Base-by-base conservation (phyloP, 2,113 vertebrate species). In the Pterocles burchelli region DNA sequence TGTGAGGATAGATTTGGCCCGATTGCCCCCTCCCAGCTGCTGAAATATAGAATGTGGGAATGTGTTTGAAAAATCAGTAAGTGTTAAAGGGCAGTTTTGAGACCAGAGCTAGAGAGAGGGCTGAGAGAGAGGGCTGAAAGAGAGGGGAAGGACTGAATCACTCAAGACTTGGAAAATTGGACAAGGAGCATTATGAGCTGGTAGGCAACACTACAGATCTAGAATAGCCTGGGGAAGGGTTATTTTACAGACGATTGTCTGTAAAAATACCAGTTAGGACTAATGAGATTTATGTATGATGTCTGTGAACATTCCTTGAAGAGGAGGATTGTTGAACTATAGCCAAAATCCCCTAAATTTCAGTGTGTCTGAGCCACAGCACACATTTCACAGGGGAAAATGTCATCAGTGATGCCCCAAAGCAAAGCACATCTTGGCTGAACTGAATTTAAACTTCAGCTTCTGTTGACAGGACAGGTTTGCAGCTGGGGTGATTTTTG, bases 101-200 rank as follows among this genome's bases (percentile, higher is more conserved):
- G 86, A 70, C 87, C 68, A 94, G 58, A 82, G 54, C 83, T 83
- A 78, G 85, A 90, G 63, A 58, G 86, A 88, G 75, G 41, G n/a
- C 68, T 89, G 79, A 94, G 85, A 96, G 85, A 95, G 74, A 95
- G 75, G 41, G n/a, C 68, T 89, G 79, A 94, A 87, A 96, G 85
- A 95, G 74, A 95, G 13, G 43, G 87, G 87, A 96, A 96, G 76
- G 62, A 91, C 83, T 96, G 95, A 97, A 90, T 97, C 96, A 95
- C 58, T 88, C 19, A 14, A 85, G 68, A 65, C 75, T 72, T 95
- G 93, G 92, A 96, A 96, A 96, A 93, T 41, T 91, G 87, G 92
- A 95, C 52, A 74, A 83, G 46, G 94, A 92, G 51, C 49, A 38
- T 80, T 96, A 61, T 80, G 74, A 96, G 75, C 86, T 93, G 83